These are phyloP conservation scores for Prionace glauca DNA, from an alignment of 2,797 vertebrate species.

Conservation along the genomic window DNA sequence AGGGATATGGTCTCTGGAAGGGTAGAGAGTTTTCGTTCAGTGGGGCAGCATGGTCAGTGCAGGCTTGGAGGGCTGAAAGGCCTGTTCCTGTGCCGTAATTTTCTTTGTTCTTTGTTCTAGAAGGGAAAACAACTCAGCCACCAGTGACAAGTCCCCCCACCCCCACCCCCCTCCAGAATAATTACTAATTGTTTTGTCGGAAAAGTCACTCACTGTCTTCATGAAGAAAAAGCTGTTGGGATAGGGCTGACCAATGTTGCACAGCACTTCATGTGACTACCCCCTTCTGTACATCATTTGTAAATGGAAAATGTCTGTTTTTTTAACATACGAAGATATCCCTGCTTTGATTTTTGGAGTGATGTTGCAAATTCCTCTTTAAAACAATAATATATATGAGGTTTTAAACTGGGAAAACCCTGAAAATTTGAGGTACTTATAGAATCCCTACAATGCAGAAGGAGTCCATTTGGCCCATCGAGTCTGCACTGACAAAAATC, in stretches of 20 bases:
- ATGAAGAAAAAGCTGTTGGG: background rate
- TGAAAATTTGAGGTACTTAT: no score
- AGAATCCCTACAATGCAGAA: no score
- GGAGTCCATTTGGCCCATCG: no score
- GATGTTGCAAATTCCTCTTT: background rate
- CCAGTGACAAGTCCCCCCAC: background rate
- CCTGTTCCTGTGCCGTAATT: no score
- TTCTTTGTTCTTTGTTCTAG: no score
- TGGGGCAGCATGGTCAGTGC: no score
- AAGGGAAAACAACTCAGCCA: no score
- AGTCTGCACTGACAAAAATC: no score
- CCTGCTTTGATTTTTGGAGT: background rate
- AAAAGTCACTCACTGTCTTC: background rate
- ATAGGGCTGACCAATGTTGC: background rate
- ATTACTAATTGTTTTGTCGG: background rate
- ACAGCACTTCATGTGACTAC: background rate
- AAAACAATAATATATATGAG: background rate
- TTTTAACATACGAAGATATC: no score
- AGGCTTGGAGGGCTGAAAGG: no score
- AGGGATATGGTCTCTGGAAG: no score
- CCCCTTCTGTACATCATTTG: background rate
- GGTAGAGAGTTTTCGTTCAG: no score
- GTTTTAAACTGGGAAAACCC: background rate
- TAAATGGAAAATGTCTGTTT: background rate
- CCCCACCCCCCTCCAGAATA: background rate